phyloP scores from a whole-genome alignment of 2,113 vertebrate species.

The Gobio gobio region DNA sequence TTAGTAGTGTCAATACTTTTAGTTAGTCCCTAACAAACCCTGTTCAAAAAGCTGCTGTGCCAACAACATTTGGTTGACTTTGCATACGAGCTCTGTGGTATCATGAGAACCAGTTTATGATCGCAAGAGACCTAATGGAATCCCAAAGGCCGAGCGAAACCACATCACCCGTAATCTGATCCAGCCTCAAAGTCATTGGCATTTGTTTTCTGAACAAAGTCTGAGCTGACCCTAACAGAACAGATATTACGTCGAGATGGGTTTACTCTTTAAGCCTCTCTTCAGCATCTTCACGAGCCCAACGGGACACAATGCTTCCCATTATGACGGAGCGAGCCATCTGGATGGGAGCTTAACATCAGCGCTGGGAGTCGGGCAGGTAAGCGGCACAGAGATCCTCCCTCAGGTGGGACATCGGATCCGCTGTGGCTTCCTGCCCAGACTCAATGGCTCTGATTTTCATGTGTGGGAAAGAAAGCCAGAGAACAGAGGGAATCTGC shows the following conservation, averaged over 20 bases:
- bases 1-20: neutral
- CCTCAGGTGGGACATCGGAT: conserved; percentile 66
- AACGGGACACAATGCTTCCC: conserved; percentile 67
- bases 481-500: conserved; percentile 1
- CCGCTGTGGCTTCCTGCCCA: conserved; percentile 56
- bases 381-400: conserved; percentile 56
- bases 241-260: conserved; percentile 46
- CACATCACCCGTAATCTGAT: conserved; percentile 49
- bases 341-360: conserved; percentile 59
- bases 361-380: conserved; percentile 59
- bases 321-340: conserved; percentile 70
- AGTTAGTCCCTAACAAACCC: neutral
- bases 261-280: conserved; percentile 60
- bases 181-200: neutral
- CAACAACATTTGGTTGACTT: conserved; percentile 60
- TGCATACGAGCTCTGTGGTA: conserved; percentile 1
- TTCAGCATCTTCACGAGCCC: conserved; percentile 41
- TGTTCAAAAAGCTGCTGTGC: conserved; percentile 26
- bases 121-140: conserved; percentile 6
- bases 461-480: conserved; percentile 61
- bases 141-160: conserved; percentile 16
- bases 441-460: conserved; percentile 50
- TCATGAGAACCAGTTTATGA: conserved; percentile 34
- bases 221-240: conserved; percentile 55
- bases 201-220: conserved; percentile 44